Conservation (phyloP, 92 coral and sea anemone genomes). For the Palythoa grandiflora region DNA sequence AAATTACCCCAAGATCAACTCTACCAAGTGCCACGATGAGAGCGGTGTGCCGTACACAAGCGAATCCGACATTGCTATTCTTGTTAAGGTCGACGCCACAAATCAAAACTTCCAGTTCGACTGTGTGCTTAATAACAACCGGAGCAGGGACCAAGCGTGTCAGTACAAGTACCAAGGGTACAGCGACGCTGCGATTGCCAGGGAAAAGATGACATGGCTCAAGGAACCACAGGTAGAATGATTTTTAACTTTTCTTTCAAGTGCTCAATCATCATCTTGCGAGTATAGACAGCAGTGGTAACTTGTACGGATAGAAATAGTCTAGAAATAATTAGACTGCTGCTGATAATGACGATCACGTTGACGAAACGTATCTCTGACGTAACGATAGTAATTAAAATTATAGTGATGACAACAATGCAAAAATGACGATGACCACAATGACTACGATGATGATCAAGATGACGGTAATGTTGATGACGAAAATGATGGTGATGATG, state of each 20-base stretch:
- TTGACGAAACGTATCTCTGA: too few species aligned
- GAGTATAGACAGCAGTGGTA: too few species aligned
- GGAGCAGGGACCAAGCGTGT: conserved; percentile 40
- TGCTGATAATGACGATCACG: too few species aligned
- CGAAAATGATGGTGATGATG: too few species aligned
- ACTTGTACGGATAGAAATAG: too few species aligned
- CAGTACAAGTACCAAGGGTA: conserved; percentile 36
- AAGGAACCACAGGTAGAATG: conserved; percentile 25
- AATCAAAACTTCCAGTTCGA: conserved; percentile 44
- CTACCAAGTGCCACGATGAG: conserved; percentile 38
- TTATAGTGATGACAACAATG: too few species aligned
- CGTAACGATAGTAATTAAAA: too few species aligned
- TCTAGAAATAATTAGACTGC: too few species aligned
- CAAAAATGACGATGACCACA: too few species aligned
- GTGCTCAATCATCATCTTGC: too few species aligned
- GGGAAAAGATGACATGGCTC: conserved; percentile 26
- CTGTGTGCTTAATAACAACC: conserved; percentile 57
- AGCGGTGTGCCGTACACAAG: conserved; percentile 45
- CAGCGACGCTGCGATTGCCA: conserved; percentile 39
- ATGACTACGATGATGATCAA: too few species aligned
- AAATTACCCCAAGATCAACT: conserved; percentile 16
- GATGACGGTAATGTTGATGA: too few species aligned
- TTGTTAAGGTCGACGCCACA: conserved; percentile 24
- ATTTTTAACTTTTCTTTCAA: not conserved
- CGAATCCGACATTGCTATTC: conserved; percentile 36